phyloP scores from a whole-genome alignment of 2,797 vertebrate genomes.

The Betta splendens region DNA sequence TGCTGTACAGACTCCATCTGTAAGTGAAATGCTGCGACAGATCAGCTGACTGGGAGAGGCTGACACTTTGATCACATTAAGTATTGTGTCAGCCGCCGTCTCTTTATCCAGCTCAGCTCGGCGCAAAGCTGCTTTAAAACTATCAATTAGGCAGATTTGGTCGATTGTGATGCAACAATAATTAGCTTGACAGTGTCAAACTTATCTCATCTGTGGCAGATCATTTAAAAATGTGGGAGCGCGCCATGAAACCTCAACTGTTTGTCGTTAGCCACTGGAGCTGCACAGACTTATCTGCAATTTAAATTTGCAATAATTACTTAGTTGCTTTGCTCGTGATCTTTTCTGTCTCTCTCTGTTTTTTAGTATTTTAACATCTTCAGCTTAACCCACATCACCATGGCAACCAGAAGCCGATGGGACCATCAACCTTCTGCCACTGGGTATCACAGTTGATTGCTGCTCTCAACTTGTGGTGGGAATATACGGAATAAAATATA shows the following conservation, averaged over 20 bases:
- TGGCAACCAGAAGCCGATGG: slow-evolving; percentile 32
- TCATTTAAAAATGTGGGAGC: slow-evolving; percentile 25
- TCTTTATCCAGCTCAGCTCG: slow-evolving; percentile 1
- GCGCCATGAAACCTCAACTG: slow-evolving; percentile 16
- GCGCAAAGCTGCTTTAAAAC: slow-evolving; percentile 33
- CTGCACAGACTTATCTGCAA: slow-evolving; percentile 16
- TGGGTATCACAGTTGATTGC: slow-evolving; percentile 20
- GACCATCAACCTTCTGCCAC: slow-evolving; percentile 18
- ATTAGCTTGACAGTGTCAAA: slow-evolving; percentile 47
- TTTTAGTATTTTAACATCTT: slow-evolving; percentile 2
- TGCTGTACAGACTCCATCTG: neutral
- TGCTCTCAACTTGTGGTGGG: slow-evolving; percentile 11
- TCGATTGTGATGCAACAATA: slow-evolving; percentile 32
- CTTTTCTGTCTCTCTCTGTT: neutral
- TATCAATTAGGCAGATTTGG: slow-evolving; percentile 51
- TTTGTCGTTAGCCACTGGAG: slow-evolving; percentile 32
- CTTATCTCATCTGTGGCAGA: slow-evolving; percentile 43
- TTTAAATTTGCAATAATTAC: slow-evolving; percentile 31
- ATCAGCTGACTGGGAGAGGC: slow-evolving; percentile 2
- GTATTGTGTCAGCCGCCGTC: neutral
- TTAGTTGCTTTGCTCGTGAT: neutral
- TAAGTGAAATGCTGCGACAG: slow-evolving; percentile 3
- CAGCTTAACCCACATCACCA: slow-evolving; percentile 21
- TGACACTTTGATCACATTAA: slow-evolving; percentile 23
- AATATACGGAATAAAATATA: slow-evolving; percentile 25